Percentiles rank a stretch among this genome's conserved stretches.
Evolutionary conservation across 2,888 invertebrate genomes (phyloP).

Genomic region (Drosophila meridionalis): DNA sequence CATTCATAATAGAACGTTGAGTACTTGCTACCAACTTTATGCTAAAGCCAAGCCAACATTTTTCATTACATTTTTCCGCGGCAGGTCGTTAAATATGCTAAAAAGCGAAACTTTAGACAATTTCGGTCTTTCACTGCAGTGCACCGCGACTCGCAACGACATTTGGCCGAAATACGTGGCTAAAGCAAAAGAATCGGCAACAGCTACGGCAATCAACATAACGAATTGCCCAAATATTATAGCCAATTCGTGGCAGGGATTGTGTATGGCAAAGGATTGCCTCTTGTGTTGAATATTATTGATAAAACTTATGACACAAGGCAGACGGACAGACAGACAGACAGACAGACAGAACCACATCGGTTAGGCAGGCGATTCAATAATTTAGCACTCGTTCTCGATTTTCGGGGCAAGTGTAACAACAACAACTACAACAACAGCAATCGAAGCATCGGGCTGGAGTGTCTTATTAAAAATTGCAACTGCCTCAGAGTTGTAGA

Average conservation of each 20-base stretch:
- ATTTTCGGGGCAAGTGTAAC: slow-evolving; percentile 34
- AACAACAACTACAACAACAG: slow-evolving; percentile 25
- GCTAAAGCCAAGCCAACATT: neutral
- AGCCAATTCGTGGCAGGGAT: slow-evolving; percentile 32
- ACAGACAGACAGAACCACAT: slow-evolving; percentile 10
- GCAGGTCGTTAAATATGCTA: slow-evolving; percentile 47
- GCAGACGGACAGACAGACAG: slow-evolving; percentile 21
- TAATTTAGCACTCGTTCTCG: slow-evolving; percentile 43
- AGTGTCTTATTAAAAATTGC: slow-evolving; percentile 46
- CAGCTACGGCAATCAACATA: slow-evolving; percentile 34
- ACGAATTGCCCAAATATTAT: slow-evolving; percentile 45
- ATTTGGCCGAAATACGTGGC: slow-evolving; percentile 72
- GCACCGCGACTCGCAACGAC: slow-evolving; percentile 41
- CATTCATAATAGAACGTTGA: neutral
- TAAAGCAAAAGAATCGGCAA: slow-evolving; percentile 29
- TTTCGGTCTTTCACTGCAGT: slow-evolving; percentile 53
- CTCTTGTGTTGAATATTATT: slow-evolving; percentile 76
- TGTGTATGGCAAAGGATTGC: slow-evolving; percentile 47
- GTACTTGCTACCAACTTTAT: neutral
- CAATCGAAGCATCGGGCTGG: slow-evolving; percentile 13
- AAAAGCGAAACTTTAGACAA: slow-evolving; percentile 57
- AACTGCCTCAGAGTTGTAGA: slow-evolving; percentile 17
- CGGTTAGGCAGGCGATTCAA: slow-evolving; percentile 57
- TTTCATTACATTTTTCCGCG: slow-evolving; percentile 15
- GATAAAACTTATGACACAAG: slow-evolving; percentile 77